Evolutionary conservation across 2,113 vertebrate species (phyloP), one percentile per base, ranked within the genome.

Genomic region (Alligator mississippiensis): DNA sequence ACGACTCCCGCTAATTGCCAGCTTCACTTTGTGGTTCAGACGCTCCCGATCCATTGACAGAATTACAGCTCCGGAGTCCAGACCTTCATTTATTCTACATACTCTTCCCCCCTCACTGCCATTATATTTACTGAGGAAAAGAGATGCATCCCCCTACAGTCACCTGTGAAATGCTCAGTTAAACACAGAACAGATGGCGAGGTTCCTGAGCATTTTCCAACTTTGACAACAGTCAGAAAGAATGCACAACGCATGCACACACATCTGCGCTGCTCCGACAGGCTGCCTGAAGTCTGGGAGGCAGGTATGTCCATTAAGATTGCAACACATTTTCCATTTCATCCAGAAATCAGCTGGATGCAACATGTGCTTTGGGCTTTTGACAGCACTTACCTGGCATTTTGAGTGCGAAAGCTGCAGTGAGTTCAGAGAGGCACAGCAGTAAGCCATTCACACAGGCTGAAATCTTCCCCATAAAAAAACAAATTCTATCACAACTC

Each of bases 1-100:
- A 38, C 24, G 5, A 16, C 0, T 87, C 68, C 61, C 22, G 47
- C 28, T 28, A 59, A 59, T 17, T 2, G 1, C 6, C 0, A 0
- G 10, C 62, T 87, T 15, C 7, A 1, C 38, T 88, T 4, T 63
- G 3, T 0, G 13, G 80, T 57, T 81, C 17, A 61, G 47, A 22
- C 30, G 55, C 60, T 63, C n/a, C 9, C 11, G 4, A n/a, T 5
- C 28, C 76, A 58, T 1, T 14, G 4, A 28, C 5, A 10, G 57
- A 70, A 38, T 66, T 64, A 34, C 19, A 74, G 61, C 54, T 74
- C 7, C 3, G 11, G 54, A 21, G 22, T 9, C 9, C 2, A 2
- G 30, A n/a, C 8, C 13, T 10, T 79, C 6, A 6, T 57, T 76
- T 70, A 18, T 38, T 16, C 77, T 24, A 10, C 3, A 61, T 28